Conservation (phyloP, 2,113 vertebrate genomes). For the Platycercus adscitus region DNA sequence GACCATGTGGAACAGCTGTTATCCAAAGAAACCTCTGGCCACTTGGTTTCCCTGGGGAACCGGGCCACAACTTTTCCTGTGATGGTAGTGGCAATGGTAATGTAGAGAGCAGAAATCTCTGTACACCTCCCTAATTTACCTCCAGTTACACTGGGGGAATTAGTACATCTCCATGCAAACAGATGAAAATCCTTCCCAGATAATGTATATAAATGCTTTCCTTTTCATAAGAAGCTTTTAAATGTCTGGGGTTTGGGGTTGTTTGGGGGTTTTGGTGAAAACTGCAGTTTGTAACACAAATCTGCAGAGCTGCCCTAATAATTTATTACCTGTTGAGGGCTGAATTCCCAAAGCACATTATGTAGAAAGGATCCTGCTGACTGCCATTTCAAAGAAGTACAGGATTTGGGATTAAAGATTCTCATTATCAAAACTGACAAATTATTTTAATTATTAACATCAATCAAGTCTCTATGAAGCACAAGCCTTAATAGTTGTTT, state of each 20-base stretch:
- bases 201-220: neutral
- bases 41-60: neutral
- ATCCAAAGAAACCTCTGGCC: neutral
- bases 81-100: neutral
- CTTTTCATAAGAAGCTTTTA: neutral
- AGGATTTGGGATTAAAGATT: neutral
- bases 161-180: neutral
- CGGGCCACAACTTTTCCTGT: neutral
- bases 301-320: neutral
- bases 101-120: neutral
- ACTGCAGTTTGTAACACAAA: neutral
- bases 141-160: neutral
- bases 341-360: conserved; percentile 7
- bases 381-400: neutral
- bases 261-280: neutral
- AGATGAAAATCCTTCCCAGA: neutral
- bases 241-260: neutral
- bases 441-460: conserved; percentile 51
- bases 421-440: conserved; percentile 49
- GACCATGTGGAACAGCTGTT: neutral
- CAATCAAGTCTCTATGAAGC: conserved; percentile 31
- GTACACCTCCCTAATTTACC: neutral
- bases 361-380: neutral
- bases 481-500: conserved; percentile 7
- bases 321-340: conserved; percentile 2